These are phyloP conservation scores for Pasiphila rectangulata DNA, from an alignment of 2,888 invertebrate species.

Conservation along the genomic window DNA sequence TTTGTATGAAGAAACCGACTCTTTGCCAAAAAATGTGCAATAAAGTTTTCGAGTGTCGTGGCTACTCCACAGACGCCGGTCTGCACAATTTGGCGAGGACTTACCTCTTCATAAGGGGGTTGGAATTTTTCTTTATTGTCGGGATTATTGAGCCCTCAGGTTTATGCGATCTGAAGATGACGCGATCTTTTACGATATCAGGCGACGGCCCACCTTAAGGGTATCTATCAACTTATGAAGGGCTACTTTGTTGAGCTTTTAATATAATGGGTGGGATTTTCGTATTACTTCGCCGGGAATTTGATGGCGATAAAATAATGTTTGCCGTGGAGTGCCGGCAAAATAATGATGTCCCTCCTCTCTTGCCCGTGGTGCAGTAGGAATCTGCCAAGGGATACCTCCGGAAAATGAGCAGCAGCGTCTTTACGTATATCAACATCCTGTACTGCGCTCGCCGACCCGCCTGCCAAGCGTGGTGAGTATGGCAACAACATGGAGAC, in stretches of 20 bases:
- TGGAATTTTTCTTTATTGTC: constrained; percentile 80
- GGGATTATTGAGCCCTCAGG: constrained; percentile 75
- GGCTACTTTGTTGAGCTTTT: constrained; percentile 24
- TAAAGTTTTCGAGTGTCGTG: background rate
- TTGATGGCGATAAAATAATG: background rate
- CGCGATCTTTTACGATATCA: constrained; percentile 70
- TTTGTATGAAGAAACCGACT: too few species aligned
- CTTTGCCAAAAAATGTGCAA: too few species aligned
- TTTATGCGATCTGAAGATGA: constrained; percentile 76
- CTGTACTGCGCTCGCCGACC: too few species aligned
- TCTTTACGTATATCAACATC: too few species aligned
- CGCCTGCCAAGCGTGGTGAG: too few species aligned
- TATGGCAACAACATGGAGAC: too few species aligned
- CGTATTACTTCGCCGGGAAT: background rate
- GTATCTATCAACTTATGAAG: constrained; percentile 64
- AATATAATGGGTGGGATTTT: constrained; percentile 9
- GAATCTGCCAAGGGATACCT: too few species aligned
- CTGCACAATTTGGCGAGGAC: constrained; percentile 75
- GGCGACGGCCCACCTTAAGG: constrained; percentile 59
- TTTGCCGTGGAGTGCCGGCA: too few species aligned
- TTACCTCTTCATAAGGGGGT: constrained; percentile 80
- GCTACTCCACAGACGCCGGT: constrained; percentile 45
- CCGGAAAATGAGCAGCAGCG: too few species aligned
- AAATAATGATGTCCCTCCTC: too few species aligned
- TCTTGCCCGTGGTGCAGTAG: too few species aligned